A percentile compares a stretch with the other conserved stretches of the same genome.
Evolutionary conservation across 1,140 invertebrate species (phyloP).

Genomic region (Magallana gigas): DNA sequence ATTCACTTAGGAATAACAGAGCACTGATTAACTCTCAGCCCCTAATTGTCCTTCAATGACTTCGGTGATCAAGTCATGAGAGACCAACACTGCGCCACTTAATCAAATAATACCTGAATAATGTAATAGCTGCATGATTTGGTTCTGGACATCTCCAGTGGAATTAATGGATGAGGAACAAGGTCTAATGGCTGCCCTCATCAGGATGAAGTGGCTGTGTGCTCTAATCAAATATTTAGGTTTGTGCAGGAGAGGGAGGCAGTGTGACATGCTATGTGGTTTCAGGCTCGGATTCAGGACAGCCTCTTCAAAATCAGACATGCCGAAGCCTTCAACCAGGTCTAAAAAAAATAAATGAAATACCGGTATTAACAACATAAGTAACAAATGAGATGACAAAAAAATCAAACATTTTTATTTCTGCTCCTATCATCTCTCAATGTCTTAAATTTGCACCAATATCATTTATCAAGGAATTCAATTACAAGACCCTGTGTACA

Average conservation of each 20-base stretch:
- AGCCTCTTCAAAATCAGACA: not conserved
- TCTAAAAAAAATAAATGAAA: not conserved
- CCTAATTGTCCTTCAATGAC: conserved; percentile 25
- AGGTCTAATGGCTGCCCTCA: not conserved
- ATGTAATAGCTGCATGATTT: conserved; percentile 36
- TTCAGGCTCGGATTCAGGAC: not conserved
- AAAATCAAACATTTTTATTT: not conserved
- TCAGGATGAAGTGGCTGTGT: not conserved
- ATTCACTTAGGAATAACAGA: conserved; percentile 28
- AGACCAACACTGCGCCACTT: conserved; percentile 12
- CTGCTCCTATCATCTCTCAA: not conserved
- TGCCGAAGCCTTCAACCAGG: not conserved
- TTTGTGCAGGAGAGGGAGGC: not conserved
- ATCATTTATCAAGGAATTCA: conserved; percentile 18
- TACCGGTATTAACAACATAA: not conserved
- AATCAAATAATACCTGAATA: conserved; percentile 38
- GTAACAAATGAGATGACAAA: not conserved
- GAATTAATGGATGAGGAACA: conserved; percentile 14
- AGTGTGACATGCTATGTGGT: not conserved
- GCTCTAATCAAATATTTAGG: conserved; percentile 29
- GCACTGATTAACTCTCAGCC: conserved; percentile 2
- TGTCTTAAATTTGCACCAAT: conserved; percentile 22
- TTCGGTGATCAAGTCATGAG: conserved; percentile 27
- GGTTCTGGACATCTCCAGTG: not conserved
- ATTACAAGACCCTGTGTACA: not conserved